Conservation (phyloP, 2,113 vertebrate species). For the Salvelinus namaycush region DNA sequence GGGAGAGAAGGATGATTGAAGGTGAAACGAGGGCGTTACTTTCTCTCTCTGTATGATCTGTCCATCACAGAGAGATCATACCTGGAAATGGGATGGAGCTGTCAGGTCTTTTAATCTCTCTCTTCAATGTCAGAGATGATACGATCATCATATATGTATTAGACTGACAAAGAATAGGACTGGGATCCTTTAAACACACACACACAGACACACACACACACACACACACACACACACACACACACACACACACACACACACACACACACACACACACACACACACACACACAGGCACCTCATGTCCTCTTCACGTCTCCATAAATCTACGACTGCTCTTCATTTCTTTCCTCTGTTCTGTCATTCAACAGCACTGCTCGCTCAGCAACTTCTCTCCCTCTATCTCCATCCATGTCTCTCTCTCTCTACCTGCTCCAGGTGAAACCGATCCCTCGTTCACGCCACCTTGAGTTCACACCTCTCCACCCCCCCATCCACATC, state of each 20-base stretch:
- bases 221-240: slow-evolving; percentile 32
- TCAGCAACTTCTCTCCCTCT: background rate
- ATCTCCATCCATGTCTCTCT: background rate
- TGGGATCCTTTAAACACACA: slow-evolving; percentile 11
- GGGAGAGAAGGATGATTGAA: background rate
- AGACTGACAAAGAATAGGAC: too few species aligned
- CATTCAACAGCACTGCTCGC: background rate
- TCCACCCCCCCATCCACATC: background rate
- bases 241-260: slow-evolving; percentile 21
- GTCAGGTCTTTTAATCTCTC: too few species aligned
- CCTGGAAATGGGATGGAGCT: background rate
- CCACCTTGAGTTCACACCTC: background rate
- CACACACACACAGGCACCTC: background rate
- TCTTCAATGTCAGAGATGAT: too few species aligned
- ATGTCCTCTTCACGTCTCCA: background rate
- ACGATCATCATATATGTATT: too few species aligned
- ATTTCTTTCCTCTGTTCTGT: background rate
- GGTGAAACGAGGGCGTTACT: background rate
- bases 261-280: slow-evolving; percentile 7
- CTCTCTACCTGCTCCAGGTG: background rate
- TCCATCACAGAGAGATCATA: background rate
- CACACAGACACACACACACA: slow-evolving; percentile 14
- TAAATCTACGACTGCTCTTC: background rate
- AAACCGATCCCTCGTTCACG: background rate
- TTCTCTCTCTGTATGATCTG: background rate